Evolutionary conservation across 2,113 vertebrate genomes (phyloP).

Genomic region (Hyaena hyaena): DNA sequence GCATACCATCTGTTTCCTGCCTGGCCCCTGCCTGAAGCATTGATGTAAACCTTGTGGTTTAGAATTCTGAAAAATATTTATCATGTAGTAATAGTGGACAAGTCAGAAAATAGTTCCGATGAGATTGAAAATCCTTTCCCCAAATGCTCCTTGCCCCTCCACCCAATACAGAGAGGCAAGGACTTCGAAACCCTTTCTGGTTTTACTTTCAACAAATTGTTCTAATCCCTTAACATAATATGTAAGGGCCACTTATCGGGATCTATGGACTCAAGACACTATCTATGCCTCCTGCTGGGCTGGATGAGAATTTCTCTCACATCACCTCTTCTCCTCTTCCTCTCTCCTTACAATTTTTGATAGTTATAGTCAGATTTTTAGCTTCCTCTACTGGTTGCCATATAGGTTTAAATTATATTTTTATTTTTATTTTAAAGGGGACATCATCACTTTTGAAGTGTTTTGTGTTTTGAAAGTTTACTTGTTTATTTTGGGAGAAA

Average conservation of each 20-base stretch:
- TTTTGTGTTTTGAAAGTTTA: too few species aligned
- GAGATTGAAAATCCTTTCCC: background rate
- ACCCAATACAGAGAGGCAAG: background rate
- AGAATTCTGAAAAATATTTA: background rate
- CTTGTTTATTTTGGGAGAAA: too few species aligned
- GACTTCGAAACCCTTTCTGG: background rate
- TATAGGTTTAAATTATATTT: background rate
- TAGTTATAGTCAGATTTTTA: background rate
- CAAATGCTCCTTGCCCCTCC: background rate
- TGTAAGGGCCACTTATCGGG: background rate
- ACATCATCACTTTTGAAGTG: too few species aligned
- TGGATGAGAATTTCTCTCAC: background rate
- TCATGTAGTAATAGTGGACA: background rate
- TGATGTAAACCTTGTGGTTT: background rate
- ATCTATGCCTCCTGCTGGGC: background rate
- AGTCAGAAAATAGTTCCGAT: background rate
- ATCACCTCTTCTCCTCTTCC: background rate
- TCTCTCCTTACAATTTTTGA: background rate
- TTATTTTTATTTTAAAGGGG: too few species aligned
- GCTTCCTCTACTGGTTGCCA: background rate
- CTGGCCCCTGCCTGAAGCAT: background rate
- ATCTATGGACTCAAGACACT: background rate
- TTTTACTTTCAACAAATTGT: background rate
- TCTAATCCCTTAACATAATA: background rate
- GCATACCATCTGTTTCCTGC: background rate